phyloP scores from a whole-genome alignment of 2,113 vertebrate genomes.

The Gallinago undulata region DNA sequence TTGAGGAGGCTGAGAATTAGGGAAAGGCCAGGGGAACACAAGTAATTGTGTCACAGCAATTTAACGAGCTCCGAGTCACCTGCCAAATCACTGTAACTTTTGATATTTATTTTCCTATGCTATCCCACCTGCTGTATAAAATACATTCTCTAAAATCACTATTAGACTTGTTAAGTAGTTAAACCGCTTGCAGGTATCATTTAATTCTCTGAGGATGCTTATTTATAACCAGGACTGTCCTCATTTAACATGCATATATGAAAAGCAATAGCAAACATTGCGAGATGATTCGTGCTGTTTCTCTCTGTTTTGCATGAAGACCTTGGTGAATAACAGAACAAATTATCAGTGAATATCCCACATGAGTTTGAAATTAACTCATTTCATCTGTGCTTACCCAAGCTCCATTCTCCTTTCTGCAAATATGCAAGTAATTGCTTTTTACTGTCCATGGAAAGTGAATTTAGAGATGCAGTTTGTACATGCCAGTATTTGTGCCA shows the following conservation, averaged over 20 bases:
- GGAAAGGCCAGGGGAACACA: not conserved
- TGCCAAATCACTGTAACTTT: not conserved
- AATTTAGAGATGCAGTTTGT: not conserved
- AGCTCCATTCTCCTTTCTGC: not conserved
- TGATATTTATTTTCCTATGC: not conserved
- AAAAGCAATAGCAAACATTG: not conserved
- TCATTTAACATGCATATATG: not conserved
- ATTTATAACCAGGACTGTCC: not conserved
- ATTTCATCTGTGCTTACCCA: not conserved
- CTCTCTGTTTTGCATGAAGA: not conserved
- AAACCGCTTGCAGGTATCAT: not conserved
- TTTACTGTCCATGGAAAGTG: not conserved
- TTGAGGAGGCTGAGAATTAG: not conserved
- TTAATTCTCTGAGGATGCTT: not conserved
- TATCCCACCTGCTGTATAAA: not conserved
- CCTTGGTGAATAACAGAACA: not conserved
- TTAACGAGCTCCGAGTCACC: not conserved
- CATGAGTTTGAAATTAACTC: slow-evolving; percentile 1
- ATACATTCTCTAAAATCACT: not conserved
- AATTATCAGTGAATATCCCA: not conserved
- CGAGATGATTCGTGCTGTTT: not conserved
- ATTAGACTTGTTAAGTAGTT: not conserved
- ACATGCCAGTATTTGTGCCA: not conserved
- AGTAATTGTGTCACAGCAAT: not conserved
- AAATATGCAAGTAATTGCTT: slow-evolving; percentile 7